Percentiles rank a stretch among this genome's conserved stretches.
Evolutionary conservation across 2,888 invertebrate species (phyloP).

Genomic region (Ditula angustiorana): DNA sequence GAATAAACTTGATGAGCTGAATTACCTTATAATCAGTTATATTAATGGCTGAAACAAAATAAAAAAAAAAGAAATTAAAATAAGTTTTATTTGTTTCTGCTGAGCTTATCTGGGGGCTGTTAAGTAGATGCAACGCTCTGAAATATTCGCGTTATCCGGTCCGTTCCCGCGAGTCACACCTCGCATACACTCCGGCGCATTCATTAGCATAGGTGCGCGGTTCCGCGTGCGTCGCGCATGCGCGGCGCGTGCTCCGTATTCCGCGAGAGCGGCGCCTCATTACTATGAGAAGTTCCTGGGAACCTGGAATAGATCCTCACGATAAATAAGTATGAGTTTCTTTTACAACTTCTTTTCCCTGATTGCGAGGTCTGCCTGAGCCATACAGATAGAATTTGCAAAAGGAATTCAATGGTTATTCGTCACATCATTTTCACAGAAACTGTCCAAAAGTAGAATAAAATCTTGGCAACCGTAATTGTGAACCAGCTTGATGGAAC

Average conservation of each 20-base stretch:
- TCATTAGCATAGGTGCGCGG: constrained; percentile 25
- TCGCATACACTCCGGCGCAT: background rate
- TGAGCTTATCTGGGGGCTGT: too few species aligned
- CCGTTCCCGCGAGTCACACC: too few species aligned
- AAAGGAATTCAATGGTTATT: background rate
- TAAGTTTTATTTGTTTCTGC: too few species aligned
- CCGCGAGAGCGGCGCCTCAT: constrained; percentile 1
- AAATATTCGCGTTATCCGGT: background rate
- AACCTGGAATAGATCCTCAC: constrained; percentile 8
- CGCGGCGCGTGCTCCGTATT: constrained; percentile 5
- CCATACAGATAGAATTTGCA: background rate
- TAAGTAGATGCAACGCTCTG: background rate
- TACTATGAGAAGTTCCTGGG: constrained; percentile 14
- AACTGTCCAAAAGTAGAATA: background rate
- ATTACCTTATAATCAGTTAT: too few species aligned
- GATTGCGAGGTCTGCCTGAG: background rate
- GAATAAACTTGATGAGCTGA: too few species aligned
- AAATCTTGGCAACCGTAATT: background rate
- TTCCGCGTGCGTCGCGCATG: background rate
- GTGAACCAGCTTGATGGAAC: background rate
- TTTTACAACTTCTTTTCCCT: background rate
- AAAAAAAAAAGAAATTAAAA: too few species aligned
- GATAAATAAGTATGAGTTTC: background rate
- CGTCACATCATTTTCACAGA: background rate
- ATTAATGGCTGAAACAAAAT: too few species aligned